Base-by-base conservation (phyloP, 2,113 vertebrate genomes). In the Albula goreensis region DNA sequence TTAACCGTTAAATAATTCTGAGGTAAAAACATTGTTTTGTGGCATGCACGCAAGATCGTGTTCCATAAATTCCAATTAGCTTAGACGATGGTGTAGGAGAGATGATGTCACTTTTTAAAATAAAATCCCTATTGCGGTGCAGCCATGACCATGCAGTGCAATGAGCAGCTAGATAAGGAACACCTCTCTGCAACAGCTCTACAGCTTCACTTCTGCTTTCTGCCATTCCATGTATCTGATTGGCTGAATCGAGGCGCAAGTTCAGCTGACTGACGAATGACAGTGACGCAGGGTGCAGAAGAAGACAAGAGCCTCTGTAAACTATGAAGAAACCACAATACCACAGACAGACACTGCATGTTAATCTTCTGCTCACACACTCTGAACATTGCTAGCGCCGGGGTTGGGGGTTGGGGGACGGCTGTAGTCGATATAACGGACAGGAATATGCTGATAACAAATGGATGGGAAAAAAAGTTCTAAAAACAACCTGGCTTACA, bases 321-420 rank as follows among this genome's bases (percentile, higher is more conserved):
- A 17, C 41, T 41, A 31, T 86, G 81, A 86, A 17, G 74, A 57
- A 78, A 63, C 80, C 81, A 83, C 85, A 86, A 52, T 52, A 81
- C 78, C 85, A 82, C 85, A 81, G 80, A n/a, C 60, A n/a, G 31
- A 56, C 41, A 77, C 80, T 49, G 48, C 85, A 50, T 82, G 31
- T 25, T 83, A 78, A 86, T 86, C 85, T 86, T 53, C 50, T 1
- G 31, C 11, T 57, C 81, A 83, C 85, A 86, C 11, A 13, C 66
- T 52, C 10, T 82, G n/a, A 78, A 22, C 81, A 77, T 82, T n/a
- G 63, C 0, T 25, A 51, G 7, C 56, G 63, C 57, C 4, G 49
- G 66, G n/a, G 60, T 6, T 11, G 85, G n/a, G 80, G 56, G 85
- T 25, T n/a, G 78, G 4, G 25, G 51, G 66, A 17, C 9, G 63